These are phyloP conservation scores for Diglossa cyanea DNA, from an alignment of 2,797 vertebrate species.

Conservation along the genomic window DNA sequence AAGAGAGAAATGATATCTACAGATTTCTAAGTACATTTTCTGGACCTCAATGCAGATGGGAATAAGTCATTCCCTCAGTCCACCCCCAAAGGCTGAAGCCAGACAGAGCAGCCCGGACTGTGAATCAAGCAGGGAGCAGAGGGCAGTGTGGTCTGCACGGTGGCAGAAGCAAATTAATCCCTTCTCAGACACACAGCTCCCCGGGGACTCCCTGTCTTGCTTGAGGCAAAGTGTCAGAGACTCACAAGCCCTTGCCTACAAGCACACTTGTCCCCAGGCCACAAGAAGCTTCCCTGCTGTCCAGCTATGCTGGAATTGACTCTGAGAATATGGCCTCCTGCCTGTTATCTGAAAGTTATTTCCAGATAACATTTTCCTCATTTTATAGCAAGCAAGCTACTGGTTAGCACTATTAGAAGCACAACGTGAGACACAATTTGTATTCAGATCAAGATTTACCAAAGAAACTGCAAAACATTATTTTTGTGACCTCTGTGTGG, in stretches of 20 bases:
- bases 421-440: background rate
- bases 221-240: background rate
- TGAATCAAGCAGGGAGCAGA: background rate
- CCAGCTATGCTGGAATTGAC: background rate
- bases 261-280: background rate
- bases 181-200: background rate
- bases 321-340: background rate
- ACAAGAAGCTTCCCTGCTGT: background rate
- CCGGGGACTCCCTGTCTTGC: background rate
- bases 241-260: background rate
- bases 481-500: background rate
- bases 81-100: accelerated
- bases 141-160: accelerated
- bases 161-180: background rate
- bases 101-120: background rate
- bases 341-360: background rate
- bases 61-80: background rate
- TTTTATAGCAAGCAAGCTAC: background rate
- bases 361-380: background rate
- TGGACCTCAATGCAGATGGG: background rate
- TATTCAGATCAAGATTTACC: background rate
- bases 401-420: background rate
- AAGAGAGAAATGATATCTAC: background rate
- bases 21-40: background rate
- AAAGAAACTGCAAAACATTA: background rate